phyloP scores from a whole-genome alignment of 2,113 vertebrate species.

The Leptocoma aspasia region DNA sequence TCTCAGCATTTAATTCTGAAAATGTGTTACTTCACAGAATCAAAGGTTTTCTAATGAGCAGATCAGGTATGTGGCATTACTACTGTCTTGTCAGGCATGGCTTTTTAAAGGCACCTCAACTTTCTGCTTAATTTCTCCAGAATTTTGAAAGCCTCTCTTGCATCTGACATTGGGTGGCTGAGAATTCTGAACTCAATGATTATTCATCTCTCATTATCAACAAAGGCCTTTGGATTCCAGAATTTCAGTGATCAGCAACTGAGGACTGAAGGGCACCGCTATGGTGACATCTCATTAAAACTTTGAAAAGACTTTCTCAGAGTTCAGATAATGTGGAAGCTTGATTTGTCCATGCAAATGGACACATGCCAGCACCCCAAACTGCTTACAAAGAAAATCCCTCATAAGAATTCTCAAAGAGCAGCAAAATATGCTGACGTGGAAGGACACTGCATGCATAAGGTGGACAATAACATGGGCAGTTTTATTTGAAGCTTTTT shows the following conservation, averaged over 20 bases:
- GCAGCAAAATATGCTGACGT: background rate
- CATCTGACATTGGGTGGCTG: background rate
- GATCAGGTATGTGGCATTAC: background rate
- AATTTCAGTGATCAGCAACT: background rate
- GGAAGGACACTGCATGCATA: background rate
- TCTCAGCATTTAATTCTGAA: background rate
- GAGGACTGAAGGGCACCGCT: background rate
- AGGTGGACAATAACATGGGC: background rate
- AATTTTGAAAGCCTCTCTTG: conserved; percentile 29
- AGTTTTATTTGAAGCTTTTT: background rate
- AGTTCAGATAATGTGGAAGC: conserved; percentile 27
- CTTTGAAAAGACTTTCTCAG: conserved; percentile 41
- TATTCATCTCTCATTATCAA: conserved; percentile 47
- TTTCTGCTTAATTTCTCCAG: conserved; percentile 29
- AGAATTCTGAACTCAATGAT: background rate
- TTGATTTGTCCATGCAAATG: conserved; percentile 1
- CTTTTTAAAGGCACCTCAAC: background rate
- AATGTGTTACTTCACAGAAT: background rate
- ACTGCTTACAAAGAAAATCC: conserved; percentile 27
- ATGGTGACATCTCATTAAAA: conserved; percentile 59
- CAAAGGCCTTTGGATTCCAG: conserved; percentile 13
- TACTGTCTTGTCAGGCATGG: background rate
- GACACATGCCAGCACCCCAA: conserved; percentile 42
- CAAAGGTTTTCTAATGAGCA: background rate
- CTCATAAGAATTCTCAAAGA: conserved; percentile 18